These are phyloP conservation scores for Cromileptes altivelis DNA, from an alignment of 2,113 vertebrate genomes.

Conservation along the genomic window DNA sequence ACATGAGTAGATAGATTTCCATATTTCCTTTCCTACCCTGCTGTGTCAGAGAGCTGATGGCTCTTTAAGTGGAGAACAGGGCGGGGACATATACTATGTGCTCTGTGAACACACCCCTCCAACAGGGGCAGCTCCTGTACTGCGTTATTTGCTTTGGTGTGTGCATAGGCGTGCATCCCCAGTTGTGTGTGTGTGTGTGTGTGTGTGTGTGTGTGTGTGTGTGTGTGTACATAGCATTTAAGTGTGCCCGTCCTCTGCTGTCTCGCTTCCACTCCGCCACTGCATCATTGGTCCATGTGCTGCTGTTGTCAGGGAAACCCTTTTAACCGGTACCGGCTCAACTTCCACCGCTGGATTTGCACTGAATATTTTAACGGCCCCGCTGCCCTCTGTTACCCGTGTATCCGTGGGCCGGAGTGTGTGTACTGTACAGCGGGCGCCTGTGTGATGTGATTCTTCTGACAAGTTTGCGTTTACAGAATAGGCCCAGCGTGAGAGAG, in stretches of 20 bases:
- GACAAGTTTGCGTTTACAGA: constrained; percentile 55
- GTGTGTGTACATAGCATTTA: constrained; percentile 16
- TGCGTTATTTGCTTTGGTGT: constrained; percentile 57
- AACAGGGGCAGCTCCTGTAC: constrained; percentile 25
- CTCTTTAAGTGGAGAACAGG: constrained; percentile 64
- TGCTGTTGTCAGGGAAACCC: constrained; percentile 91
- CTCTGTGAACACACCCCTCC: constrained; percentile 50
- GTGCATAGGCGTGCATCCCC: constrained; percentile 12
- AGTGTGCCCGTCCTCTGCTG: constrained; percentile 21
- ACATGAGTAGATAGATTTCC: constrained; percentile 6
- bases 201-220: constrained; percentile 26
- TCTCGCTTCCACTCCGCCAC: constrained; percentile 50
- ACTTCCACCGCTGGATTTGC: constrained; percentile 81
- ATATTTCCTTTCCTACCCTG: neutral
- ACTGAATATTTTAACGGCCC: constrained; percentile 88
- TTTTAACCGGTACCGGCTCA: constrained; percentile 79
- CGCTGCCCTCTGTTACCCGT: constrained; percentile 37
- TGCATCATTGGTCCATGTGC: constrained; percentile 81
- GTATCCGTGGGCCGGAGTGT: constrained; percentile 17
- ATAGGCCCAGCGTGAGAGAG: constrained; percentile 27
- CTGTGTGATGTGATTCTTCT: constrained; percentile 48
- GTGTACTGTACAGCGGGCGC: constrained; percentile 10
- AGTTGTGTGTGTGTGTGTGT: neutral
- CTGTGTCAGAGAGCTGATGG: constrained; percentile 28
- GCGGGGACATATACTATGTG: constrained; percentile 60